Evolutionary conservation across 2,113 vertebrate species (phyloP).

Genomic region (Salvator merianae): DNA sequence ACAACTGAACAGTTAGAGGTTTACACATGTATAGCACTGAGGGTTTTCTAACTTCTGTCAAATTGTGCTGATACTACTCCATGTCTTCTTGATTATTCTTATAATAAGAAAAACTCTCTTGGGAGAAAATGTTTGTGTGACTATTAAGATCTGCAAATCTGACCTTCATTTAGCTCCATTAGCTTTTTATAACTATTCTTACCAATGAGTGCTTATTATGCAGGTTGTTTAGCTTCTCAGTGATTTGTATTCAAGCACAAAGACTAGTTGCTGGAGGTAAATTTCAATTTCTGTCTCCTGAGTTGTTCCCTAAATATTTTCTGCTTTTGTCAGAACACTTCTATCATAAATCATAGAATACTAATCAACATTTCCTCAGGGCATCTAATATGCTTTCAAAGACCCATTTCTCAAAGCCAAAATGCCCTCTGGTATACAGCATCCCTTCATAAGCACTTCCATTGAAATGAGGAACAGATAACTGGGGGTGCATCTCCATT

Average conservation of each 20-base stretch:
- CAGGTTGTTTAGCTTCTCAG: slow-evolving; percentile 61
- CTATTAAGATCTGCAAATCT: neutral
- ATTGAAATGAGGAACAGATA: slow-evolving; percentile 63
- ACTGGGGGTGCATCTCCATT: neutral
- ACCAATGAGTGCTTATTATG: slow-evolving; percentile 32
- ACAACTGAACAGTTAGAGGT: too few species aligned
- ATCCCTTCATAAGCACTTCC: slow-evolving; percentile 64
- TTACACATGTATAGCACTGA: neutral
- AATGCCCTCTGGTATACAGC: slow-evolving; percentile 53
- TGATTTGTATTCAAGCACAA: slow-evolving; percentile 61
- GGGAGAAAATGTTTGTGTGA: neutral
- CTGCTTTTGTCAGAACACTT: slow-evolving; percentile 58
- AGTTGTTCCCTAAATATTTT: slow-evolving; percentile 70
- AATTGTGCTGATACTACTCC: neutral
- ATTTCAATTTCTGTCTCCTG: slow-evolving; percentile 69
- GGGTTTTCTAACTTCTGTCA: neutral
- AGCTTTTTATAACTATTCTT: slow-evolving; percentile 33
- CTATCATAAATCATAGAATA: slow-evolving; percentile 71
- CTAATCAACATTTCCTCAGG: slow-evolving; percentile 68
- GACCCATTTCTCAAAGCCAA: slow-evolving; percentile 60
- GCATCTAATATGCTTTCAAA: slow-evolving; percentile 53
- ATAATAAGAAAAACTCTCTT: neutral
- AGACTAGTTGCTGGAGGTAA: slow-evolving; percentile 62
- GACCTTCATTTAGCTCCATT: slow-evolving; percentile 45
- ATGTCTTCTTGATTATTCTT: neutral